Percentiles rank a stretch among this genome's conserved stretches.
phyloP scores from a whole-genome alignment of 2,888 invertebrate species.

The Tortricodes alternella region DNA sequence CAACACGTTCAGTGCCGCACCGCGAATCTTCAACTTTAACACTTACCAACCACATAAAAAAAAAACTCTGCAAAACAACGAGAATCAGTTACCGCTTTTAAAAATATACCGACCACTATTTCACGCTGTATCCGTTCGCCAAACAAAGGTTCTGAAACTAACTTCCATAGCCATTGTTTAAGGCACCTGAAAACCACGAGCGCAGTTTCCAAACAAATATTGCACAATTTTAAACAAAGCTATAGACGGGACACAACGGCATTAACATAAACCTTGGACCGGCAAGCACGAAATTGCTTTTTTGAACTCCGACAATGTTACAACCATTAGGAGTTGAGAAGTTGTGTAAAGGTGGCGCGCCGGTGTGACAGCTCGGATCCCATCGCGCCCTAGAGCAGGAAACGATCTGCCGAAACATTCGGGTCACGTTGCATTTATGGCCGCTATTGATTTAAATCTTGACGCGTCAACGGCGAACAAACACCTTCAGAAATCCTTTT shows the following conservation, averaged over 20 bases:
- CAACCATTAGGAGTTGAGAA: slow-evolving; percentile 70
- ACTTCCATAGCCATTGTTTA: slow-evolving; percentile 59
- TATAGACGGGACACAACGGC: slow-evolving; percentile 60
- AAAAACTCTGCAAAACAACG: neutral
- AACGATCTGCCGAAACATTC: slow-evolving; percentile 34
- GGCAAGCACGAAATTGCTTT: slow-evolving; percentile 72
- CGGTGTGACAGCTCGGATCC: slow-evolving; percentile 53
- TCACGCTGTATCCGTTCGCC: slow-evolving; percentile 51
- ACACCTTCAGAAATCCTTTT: neutral
- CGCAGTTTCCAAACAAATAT: slow-evolving; percentile 70
- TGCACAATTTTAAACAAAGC: slow-evolving; percentile 77
- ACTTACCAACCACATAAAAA: neutral
- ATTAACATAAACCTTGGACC: slow-evolving; percentile 76
- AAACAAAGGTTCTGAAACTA: slow-evolving; percentile 72
- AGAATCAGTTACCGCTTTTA: slow-evolving; percentile 22
- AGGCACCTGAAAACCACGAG: slow-evolving; percentile 68
- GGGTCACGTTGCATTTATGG: slow-evolving; percentile 27
- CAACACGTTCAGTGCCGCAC: neutral
- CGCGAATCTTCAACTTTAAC: neutral
- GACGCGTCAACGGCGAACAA: slow-evolving; percentile 17
- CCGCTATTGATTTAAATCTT: slow-evolving; percentile 28
- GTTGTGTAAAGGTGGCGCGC: slow-evolving; percentile 64
- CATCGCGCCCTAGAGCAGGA: slow-evolving; percentile 51
- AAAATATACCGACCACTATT: slow-evolving; percentile 37
- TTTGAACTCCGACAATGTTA: slow-evolving; percentile 76